A percentile compares a stretch with the other conserved stretches of the same genome.
Evolutionary conservation across 1,140 invertebrate species (phyloP).

Genomic region (Meloidogyne chitwoodi): DNA sequence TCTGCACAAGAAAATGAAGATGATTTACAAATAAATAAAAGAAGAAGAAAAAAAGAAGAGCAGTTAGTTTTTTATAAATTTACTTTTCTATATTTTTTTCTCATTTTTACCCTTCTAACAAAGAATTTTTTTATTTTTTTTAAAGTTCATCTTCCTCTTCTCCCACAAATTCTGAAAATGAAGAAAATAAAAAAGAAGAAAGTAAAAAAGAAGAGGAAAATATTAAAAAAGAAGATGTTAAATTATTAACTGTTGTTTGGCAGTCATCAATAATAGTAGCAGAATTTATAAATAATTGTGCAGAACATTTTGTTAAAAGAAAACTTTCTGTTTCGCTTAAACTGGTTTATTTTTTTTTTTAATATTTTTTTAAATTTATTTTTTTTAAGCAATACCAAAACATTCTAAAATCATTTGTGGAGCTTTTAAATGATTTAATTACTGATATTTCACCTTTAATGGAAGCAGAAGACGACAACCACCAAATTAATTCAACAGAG

Average conservation of each 20-base stretch:
- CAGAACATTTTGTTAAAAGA: neutral
- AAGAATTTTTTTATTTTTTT: neutral
- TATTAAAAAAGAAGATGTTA: neutral
- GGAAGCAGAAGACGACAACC: neutral
- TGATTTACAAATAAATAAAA: neutral
- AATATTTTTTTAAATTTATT: neutral
- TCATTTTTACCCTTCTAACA: no score
- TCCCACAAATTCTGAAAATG: neutral
- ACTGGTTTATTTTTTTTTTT: neutral
- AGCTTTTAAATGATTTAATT: slow-evolving; percentile 18
- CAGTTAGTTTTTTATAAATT: no score
- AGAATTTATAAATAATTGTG: slow-evolving; percentile 4
- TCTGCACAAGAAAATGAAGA: slow-evolving; percentile 12
- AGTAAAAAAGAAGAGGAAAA: neutral
- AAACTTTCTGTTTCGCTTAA: slow-evolving; percentile 13
- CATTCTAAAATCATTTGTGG: slow-evolving; percentile 15
- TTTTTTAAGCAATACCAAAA: slow-evolving; percentile 21
- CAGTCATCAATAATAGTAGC: neutral
- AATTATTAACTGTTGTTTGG: neutral
- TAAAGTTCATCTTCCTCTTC: neutral
- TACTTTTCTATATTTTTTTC: no score
- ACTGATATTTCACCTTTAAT: neutral
- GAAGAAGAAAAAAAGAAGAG: neutral
- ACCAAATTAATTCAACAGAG: neutral
- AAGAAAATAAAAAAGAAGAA: neutral